These are phyloP conservation scores for Formica exsecta DNA, from an alignment of 1,140 invertebrate species.

Conservation along the genomic window DNA sequence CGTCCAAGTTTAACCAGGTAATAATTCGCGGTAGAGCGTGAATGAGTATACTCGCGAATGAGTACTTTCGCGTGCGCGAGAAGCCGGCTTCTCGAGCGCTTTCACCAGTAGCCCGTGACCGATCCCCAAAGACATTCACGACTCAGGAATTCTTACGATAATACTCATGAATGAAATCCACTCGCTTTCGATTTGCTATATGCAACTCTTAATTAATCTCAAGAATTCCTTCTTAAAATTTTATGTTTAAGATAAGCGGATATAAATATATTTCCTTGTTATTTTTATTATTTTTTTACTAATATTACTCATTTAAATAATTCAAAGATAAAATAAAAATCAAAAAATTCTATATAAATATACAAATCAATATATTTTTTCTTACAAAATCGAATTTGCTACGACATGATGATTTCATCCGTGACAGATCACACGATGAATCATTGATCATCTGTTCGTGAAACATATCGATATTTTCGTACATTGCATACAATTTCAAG, in stretches of 20 bases:
- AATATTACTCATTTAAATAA: neutral
- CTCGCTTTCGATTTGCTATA: neutral
- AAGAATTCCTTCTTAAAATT: neutral
- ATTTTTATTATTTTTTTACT: neutral
- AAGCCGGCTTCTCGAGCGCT: constrained; percentile 51
- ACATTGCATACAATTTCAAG: neutral
- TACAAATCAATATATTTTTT: neutral
- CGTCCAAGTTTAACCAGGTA: constrained; percentile 46
- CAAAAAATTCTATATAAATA: neutral
- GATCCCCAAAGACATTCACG: constrained; percentile 70
- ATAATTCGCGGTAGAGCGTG: constrained; percentile 58
- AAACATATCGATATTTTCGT: constrained; percentile 19
- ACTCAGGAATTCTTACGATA: constrained; percentile 61
- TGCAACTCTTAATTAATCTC: neutral
- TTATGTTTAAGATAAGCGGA: neutral
- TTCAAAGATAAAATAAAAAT: neutral
- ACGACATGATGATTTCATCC: neutral
- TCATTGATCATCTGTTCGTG: neutral
- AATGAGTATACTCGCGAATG: constrained; percentile 42
- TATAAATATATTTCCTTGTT: neutral
- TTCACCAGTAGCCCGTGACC: constrained; percentile 68
- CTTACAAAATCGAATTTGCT: neutral
- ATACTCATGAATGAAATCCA: constrained; percentile 62
- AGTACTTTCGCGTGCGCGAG: constrained; percentile 67
- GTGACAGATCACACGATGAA: neutral